Conservation (phyloP, 2,888 invertebrate genomes). For the Lamproptera curius region DNA sequence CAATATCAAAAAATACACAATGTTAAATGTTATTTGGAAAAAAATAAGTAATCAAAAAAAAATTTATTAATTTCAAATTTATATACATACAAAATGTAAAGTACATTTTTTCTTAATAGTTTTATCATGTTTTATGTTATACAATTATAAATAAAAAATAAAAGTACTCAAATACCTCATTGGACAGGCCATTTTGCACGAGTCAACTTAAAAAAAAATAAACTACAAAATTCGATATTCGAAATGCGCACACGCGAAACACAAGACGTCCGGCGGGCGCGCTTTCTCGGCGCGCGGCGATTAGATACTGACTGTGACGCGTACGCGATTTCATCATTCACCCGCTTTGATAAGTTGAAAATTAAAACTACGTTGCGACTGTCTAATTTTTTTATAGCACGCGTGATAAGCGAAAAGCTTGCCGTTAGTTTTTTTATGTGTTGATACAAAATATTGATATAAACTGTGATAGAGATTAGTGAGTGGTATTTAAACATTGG, state of each 20-base stretch:
- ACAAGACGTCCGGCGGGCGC: slow-evolving; percentile 31
- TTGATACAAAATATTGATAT: no score
- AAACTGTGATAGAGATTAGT: no score
- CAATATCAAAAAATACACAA: neutral
- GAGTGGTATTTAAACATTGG: no score
- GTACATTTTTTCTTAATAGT: neutral
- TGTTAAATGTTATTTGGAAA: neutral
- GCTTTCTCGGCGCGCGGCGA: slow-evolving; percentile 39
- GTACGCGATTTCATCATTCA: slow-evolving; percentile 36
- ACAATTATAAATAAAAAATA: slow-evolving; percentile 2
- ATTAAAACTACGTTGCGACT: slow-evolving; percentile 35
- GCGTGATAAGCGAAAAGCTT: no score
- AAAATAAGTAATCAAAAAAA: neutral
- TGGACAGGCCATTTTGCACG: slow-evolving; percentile 62
- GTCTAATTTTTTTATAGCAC: no score
- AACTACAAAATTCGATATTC: slow-evolving; percentile 25
- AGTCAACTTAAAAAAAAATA: slow-evolving; percentile 20
- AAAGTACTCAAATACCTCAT: slow-evolving; percentile 69
- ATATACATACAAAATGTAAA: neutral
- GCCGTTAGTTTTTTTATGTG: no score
- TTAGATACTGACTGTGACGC: slow-evolving; percentile 37
- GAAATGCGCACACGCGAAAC: slow-evolving; percentile 28
- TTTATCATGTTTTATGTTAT: neutral
- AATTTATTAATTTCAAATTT: neutral
- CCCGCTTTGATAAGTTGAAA: slow-evolving; percentile 40